Evolutionary conservation across 92 coral and sea anemone genomes (phyloP).

Genomic region (Zoanthus sansibaricus): DNA sequence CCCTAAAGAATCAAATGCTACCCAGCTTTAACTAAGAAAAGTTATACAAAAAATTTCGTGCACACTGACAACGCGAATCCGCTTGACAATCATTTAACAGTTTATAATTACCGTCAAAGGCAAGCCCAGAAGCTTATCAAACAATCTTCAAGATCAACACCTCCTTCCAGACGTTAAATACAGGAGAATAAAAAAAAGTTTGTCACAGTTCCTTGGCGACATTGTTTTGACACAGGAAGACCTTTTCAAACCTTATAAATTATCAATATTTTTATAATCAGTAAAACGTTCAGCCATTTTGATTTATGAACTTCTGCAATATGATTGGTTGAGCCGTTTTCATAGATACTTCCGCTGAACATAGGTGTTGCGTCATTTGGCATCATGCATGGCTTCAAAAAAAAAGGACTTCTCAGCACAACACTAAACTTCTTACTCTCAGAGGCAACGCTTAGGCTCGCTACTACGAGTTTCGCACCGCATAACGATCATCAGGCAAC

Average conservation of each 20-base stretch:
- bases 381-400: too few species aligned
- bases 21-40: constrained; percentile 8
- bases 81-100: neutral
- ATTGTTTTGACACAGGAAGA: neutral
- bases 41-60: neutral
- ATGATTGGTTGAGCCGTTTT: constrained; percentile 71
- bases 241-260: neutral
- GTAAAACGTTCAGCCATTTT: constrained; percentile 79
- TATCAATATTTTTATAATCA: neutral
- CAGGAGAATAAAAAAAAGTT: neutral
- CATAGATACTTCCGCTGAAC: constrained; percentile 26
- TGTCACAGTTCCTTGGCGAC: neutral
- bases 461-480: too few species aligned
- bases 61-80: constrained; percentile 11
- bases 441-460: too few species aligned
- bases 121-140: neutral
- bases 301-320: constrained; percentile 51
- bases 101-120: neutral
- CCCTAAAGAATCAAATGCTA: neutral
- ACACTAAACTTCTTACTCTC: too few species aligned
- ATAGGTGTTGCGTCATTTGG: neutral
- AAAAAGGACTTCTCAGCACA: neutral
- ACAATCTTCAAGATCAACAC: too few species aligned
- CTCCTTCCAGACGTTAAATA: neutral
- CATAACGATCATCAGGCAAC: too few species aligned